A percentile compares a stretch with the other conserved stretches of the same genome.
These are phyloP conservation scores for Tenebrosternarchus preto DNA, from an alignment of 2,113 vertebrate species.

Conservation along the genomic window DNA sequence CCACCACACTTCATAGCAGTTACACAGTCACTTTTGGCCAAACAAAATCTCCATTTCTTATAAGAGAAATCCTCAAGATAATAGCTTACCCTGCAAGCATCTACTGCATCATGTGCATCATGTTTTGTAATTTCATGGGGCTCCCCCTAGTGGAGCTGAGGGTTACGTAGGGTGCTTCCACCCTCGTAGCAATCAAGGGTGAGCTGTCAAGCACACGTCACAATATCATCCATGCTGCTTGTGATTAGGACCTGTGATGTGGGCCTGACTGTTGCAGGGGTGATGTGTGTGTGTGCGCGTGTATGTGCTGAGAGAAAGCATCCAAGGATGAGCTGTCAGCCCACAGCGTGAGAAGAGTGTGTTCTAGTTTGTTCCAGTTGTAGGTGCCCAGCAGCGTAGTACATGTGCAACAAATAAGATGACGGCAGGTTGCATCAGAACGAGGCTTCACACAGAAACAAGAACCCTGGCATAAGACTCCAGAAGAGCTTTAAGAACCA, in stretches of 20 bases:
- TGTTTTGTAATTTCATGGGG: too few relatives aligned
- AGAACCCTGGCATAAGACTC: neutral
- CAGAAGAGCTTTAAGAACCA: neutral
- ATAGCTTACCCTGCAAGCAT: too few relatives aligned
- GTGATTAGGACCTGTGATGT: neutral
- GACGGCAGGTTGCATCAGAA: slow-evolving; percentile 12
- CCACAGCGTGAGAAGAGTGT: neutral
- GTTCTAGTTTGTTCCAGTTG: slow-evolving; percentile 26
- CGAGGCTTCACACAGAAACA: neutral
- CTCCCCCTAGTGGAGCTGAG: neutral
- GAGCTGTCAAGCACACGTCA: neutral
- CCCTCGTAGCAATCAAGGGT: neutral
- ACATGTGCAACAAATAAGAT: neutral
- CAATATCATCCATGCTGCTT: neutral
- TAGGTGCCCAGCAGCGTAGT: neutral
- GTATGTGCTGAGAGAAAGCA: neutral
- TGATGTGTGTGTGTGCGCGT: neutral
- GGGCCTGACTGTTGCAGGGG: neutral
- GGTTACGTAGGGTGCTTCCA: neutral
- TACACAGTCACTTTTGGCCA: too few relatives aligned
- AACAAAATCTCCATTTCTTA: too few relatives aligned
- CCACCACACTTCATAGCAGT: too few relatives aligned
- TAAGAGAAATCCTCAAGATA: too few relatives aligned
- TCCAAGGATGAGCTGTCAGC: slow-evolving; percentile 21
- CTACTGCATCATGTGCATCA: too few relatives aligned